Evolutionary conservation across 1,140 invertebrate genomes (phyloP).

Genomic region (Oscheius sp.): DNA sequence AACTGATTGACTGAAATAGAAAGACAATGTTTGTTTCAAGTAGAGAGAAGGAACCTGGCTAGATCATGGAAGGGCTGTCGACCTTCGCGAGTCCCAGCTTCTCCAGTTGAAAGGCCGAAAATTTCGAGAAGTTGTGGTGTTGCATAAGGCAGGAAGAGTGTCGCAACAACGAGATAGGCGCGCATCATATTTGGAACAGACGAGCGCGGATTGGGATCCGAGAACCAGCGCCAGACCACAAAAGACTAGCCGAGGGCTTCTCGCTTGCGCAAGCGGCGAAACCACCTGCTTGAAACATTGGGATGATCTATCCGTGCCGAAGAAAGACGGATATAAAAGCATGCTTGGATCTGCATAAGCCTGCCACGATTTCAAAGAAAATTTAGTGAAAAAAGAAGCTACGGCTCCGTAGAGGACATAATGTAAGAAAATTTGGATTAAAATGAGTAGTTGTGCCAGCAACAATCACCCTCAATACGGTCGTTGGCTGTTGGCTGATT

Average conservation of each 20-base stretch:
- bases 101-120: constrained; percentile 31
- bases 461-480: too few relatives aligned
- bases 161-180: not conserved
- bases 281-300: constrained; percentile 3
- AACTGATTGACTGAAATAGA: constrained; percentile 27
- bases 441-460: too few relatives aligned
- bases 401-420: too few relatives aligned
- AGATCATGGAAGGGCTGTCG: constrained; percentile 22
- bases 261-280: not conserved
- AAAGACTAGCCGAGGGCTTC: not conserved
- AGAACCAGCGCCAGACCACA: constrained; percentile 12
- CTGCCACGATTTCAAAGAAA: too few relatives aligned
- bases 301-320: not conserved
- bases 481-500: too few relatives aligned
- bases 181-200: constrained; percentile 20
- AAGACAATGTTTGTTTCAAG: constrained; percentile 7
- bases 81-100: constrained; percentile 18
- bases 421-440: too few relatives aligned
- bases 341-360: too few relatives aligned
- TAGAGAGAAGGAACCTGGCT: constrained; percentile 12
- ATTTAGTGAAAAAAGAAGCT: too few relatives aligned
- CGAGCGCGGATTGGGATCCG: constrained; percentile 11
- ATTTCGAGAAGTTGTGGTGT: constrained; percentile 32
- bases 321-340: too few relatives aligned
- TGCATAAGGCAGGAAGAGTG: not conserved